phyloP scores from a whole-genome alignment of 2,113 vertebrate genomes.

The Scolopax mira region DNA sequence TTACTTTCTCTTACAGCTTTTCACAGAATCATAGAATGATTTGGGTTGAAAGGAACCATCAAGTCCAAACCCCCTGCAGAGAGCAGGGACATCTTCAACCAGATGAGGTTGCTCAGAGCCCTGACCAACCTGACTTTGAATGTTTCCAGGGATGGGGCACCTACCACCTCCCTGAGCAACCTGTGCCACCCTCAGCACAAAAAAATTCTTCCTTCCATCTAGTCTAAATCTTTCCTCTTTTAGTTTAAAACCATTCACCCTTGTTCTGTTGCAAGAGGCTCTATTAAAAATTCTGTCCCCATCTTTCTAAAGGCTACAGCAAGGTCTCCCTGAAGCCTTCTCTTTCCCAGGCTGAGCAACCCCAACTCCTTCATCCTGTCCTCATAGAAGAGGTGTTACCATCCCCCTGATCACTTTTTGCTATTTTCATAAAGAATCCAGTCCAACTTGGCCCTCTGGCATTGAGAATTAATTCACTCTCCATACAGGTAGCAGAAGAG shows the following conservation, averaged over 20 bases:
- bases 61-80: background rate
- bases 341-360: background rate
- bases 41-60: background rate
- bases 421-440: background rate
- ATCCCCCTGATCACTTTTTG: background rate
- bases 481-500: background rate
- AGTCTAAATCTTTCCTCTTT: background rate
- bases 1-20: background rate
- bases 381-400: rapidly evolving
- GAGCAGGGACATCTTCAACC: background rate
- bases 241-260: background rate
- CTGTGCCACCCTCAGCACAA: background rate
- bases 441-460: background rate
- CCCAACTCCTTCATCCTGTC: no score
- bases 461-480: background rate
- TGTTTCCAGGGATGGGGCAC: background rate
- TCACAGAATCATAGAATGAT: rapidly evolving
- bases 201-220: background rate
- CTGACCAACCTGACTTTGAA: background rate
- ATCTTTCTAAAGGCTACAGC: background rate
- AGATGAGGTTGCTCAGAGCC: background rate
- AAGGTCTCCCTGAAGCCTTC: rapidly evolving
- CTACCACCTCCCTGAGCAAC: background rate
- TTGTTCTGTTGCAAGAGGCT: background rate
- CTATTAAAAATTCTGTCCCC: background rate